Percentiles rank a stretch among this genome's conserved stretches.
Conservation (phyloP, 2,888 invertebrate species). For the Lobophora halterata region DNA sequence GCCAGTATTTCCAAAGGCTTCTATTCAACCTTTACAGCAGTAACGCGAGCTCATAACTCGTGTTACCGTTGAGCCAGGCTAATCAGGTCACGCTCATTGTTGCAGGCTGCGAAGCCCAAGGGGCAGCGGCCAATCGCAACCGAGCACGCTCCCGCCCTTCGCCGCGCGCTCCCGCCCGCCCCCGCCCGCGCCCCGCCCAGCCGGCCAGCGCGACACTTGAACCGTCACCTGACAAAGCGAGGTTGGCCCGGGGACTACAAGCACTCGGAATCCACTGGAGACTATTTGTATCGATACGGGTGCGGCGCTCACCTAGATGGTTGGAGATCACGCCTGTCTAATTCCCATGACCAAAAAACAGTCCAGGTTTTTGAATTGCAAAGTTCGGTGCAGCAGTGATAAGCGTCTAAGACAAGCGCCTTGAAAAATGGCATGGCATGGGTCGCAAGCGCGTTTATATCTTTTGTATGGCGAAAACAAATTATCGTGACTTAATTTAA, state of each 20-base stretch:
- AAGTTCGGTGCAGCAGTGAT: too few relatives aligned
- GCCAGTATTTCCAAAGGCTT: too few relatives aligned
- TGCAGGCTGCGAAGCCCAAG: slow-evolving; percentile 14
- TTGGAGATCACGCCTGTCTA: too few relatives aligned
- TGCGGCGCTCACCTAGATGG: too few relatives aligned
- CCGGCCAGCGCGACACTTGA: slow-evolving; percentile 20
- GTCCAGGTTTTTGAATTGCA: too few relatives aligned
- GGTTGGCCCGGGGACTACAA: slow-evolving; percentile 8
- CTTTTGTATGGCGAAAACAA: too few relatives aligned
- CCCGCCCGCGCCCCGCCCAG: slow-evolving; percentile 8
- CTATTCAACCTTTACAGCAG: not conserved
- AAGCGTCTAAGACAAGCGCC: too few relatives aligned
- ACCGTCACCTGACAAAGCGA: slow-evolving; percentile 13
- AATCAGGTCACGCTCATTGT: slow-evolving; percentile 30
- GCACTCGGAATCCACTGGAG: slow-evolving; percentile 7
- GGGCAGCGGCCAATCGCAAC: slow-evolving; percentile 31
- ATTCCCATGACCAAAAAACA: too few relatives aligned
- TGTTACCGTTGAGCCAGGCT: slow-evolving; percentile 15
- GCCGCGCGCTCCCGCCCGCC: slow-evolving; percentile 12
- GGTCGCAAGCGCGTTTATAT: slow-evolving; percentile 7
- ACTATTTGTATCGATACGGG: too few relatives aligned
- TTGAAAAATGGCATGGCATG: too few relatives aligned
- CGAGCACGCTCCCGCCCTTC: slow-evolving; percentile 33
- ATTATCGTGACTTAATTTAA: too few relatives aligned
- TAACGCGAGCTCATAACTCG: slow-evolving; percentile 10